These are phyloP conservation scores for Cataglyphis hispanica DNA, from an alignment of 1,140 invertebrate species.

Conservation along the genomic window DNA sequence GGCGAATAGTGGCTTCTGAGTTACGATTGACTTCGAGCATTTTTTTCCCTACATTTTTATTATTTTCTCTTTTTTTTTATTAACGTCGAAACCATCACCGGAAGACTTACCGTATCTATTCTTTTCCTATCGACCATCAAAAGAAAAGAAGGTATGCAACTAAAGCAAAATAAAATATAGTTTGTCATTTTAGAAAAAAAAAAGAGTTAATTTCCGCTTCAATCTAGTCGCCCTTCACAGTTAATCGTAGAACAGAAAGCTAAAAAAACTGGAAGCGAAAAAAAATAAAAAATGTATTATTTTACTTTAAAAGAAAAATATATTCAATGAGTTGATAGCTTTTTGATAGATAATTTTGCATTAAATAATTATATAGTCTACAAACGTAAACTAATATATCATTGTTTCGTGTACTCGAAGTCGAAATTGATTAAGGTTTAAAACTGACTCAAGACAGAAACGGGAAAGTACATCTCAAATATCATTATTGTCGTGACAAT, in stretches of 20 bases:
- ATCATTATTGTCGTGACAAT: conserved; percentile 21
- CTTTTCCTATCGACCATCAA: background rate
- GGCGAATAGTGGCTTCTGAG: background rate
- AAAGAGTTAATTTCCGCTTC: conserved; percentile 1
- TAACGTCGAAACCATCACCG: background rate
- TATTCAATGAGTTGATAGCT: background rate
- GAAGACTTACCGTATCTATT: background rate
- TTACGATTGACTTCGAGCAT: background rate
- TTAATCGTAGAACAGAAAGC: background rate
- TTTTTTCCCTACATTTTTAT: conserved; percentile 14
- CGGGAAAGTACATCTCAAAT: background rate
- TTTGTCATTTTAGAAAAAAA: background rate
- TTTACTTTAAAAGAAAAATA: background rate
- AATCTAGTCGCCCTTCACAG: background rate
- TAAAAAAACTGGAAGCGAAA: background rate
- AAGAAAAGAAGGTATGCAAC: background rate
- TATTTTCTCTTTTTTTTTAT: background rate
- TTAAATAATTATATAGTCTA: background rate
- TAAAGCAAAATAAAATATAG: background rate
- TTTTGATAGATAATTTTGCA: background rate
- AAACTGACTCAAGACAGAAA: background rate
- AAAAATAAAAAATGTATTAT: conserved; percentile 16
- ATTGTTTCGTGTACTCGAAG: background rate
- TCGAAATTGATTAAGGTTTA: background rate
- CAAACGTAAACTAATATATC: background rate